Percentiles rank a stretch among this genome's conserved stretches.
phyloP scores from a whole-genome alignment of 2,113 vertebrate species.

The Dipodomys spectabilis region DNA sequence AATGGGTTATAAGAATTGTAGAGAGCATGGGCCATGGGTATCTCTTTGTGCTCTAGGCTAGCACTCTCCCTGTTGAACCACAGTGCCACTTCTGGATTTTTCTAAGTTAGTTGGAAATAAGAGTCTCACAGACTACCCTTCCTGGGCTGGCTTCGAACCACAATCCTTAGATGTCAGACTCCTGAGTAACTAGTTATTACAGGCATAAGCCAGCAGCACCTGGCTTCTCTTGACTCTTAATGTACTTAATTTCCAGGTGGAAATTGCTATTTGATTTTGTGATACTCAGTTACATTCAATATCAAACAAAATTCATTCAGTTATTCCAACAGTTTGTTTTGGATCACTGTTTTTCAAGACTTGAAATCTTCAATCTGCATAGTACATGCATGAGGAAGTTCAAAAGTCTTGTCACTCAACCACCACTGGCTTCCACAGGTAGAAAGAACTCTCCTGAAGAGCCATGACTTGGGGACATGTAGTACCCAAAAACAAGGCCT shows the following conservation, averaged over 20 bases:
- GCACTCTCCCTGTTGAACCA: too few relatives aligned
- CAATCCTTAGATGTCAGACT: too few relatives aligned
- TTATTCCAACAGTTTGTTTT: neutral
- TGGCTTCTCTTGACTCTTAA: neutral
- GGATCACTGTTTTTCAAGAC: conserved; percentile 35
- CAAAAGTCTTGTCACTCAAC: neutral
- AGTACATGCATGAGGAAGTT: neutral
- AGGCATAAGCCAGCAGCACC: too few relatives aligned
- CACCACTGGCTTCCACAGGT: neutral
- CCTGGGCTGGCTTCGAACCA: too few relatives aligned
- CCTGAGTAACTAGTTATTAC: too few relatives aligned
- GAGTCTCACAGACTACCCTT: too few relatives aligned
- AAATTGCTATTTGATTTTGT: conserved; percentile 2
- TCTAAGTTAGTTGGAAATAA: too few relatives aligned
- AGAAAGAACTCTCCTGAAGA: neutral
- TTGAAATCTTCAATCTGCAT: neutral
- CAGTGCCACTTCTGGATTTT: too few relatives aligned
- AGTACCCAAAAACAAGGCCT: neutral
- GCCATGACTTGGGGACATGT: too few relatives aligned
- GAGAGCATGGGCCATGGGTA: neutral
- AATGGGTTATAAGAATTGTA: neutral
- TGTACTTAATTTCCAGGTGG: neutral
- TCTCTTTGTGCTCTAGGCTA: too few relatives aligned
- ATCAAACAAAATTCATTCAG: neutral
- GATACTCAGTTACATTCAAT: conserved; percentile 24